Conservation (phyloP, 2,797 vertebrate genomes). For the Oreochromis grahami region DNA sequence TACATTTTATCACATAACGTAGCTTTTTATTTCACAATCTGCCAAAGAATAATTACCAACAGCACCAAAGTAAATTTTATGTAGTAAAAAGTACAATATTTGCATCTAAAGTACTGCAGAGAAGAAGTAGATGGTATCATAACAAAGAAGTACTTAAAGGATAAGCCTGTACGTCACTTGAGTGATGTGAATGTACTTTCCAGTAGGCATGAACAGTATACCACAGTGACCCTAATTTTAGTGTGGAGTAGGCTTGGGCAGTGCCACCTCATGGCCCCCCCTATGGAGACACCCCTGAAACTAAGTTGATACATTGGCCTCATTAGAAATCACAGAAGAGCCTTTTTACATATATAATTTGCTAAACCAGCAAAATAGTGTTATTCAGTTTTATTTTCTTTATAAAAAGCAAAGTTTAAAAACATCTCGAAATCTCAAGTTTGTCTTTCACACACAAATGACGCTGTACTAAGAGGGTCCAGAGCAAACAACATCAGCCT, state of each 20-base stretch:
- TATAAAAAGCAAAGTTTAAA: not conserved
- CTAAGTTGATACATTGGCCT: not conserved
- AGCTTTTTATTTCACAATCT: not conserved
- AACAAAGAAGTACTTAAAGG: not conserved
- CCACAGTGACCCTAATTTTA: not conserved
- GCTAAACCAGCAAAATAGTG: not conserved
- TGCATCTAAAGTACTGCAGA: not conserved
- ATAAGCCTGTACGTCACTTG: not conserved
- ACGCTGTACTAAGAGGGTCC: not conserved
- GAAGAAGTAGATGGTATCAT: not conserved
- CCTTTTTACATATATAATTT: not conserved
- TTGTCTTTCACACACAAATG: not conserved
- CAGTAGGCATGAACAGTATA: not conserved
- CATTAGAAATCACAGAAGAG: fast-evolving
- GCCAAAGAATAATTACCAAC: too few species aligned
- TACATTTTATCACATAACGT: not conserved
- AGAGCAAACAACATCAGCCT: not conserved
- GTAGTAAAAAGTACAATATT: too few species aligned
- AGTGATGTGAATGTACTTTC: not conserved
- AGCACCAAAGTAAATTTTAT: not conserved
- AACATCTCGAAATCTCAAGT: not conserved
- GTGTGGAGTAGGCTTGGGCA: not conserved
- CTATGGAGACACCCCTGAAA: not conserved
- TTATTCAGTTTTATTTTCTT: not conserved
- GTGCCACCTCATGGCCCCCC: not conserved